A percentile compares a stretch with the other conserved stretches of the same genome.
phyloP scores from a whole-genome alignment of 2,888 invertebrate genomes.

The Galeopsomyia nigrocyanea region DNA sequence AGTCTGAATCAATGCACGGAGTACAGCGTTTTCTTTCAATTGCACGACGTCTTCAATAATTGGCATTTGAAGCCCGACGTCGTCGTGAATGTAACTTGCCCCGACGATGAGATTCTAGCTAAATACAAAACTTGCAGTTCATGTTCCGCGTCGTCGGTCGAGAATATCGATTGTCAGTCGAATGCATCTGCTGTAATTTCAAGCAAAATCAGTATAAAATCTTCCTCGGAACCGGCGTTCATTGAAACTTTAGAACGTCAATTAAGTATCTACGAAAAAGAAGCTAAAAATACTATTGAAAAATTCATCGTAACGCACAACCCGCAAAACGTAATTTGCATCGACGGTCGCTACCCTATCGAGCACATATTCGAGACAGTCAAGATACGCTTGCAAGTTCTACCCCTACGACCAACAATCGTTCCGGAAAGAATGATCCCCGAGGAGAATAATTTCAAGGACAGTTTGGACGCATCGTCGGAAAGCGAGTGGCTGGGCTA shows the following conservation, averaged over 20 bases:
- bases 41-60: constrained; percentile 56
- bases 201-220: neutral
- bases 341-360: constrained; percentile 72
- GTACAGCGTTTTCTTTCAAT: constrained; percentile 48
- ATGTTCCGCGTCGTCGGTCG: neutral
- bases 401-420: constrained; percentile 64
- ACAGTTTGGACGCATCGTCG: constrained; percentile 11
- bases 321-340: constrained; percentile 72
- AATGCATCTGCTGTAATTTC: neutral
- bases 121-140: constrained; percentile 1
- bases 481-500: neutral
- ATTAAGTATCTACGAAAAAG: constrained; percentile 48
- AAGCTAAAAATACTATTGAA: constrained; percentile 70
- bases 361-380: constrained; percentile 71
- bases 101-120: constrained; percentile 60
- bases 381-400: constrained; percentile 66
- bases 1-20: constrained; percentile 31
- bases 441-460: constrained; percentile 41
- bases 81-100: constrained; percentile 73
- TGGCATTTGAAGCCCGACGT: constrained; percentile 69
- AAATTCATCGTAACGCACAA: constrained; percentile 71
- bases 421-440: constrained; percentile 57
- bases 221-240: neutral
- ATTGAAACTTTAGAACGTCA: constrained; percentile 41
- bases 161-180: neutral